Evolutionary conservation across 2,113 vertebrate species (phyloP).

Genomic region (Vombatus ursinus): DNA sequence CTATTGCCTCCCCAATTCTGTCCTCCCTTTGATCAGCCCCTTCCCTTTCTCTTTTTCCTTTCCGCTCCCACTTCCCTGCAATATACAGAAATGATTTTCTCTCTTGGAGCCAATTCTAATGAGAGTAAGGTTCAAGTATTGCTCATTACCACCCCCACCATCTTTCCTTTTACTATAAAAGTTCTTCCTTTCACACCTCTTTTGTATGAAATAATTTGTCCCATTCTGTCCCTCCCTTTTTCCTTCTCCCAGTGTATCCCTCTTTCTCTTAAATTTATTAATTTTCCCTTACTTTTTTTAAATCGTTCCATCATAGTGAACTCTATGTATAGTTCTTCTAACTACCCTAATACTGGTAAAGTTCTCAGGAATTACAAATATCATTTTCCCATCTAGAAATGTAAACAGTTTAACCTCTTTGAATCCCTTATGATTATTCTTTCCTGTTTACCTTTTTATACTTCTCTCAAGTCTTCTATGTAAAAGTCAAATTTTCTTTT

Average conservation of each 20-base stretch:
- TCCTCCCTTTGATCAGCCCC: too few species aligned
- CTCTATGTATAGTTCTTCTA: neutral
- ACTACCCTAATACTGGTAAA: neutral
- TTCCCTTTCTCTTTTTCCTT: too few species aligned
- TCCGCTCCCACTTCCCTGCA: too few species aligned
- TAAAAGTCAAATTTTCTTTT: neutral
- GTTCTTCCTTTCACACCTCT: neutral
- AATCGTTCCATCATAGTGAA: neutral
- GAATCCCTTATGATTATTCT: too few species aligned
- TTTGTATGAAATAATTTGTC: neutral
- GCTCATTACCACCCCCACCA: too few species aligned
- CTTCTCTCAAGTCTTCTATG: neutral
- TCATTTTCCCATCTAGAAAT: neutral
- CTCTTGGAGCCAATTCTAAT: neutral
- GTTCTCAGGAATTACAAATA: neutral
- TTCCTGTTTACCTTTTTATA: neutral
- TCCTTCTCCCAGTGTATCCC: neutral
- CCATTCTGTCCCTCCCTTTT: neutral
- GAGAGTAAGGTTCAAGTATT: neutral
- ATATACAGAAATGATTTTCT: neutral
- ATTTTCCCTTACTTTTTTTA: neutral
- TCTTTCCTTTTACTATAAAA: neutral
- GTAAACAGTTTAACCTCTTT: neutral
- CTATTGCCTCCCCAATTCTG: too few species aligned
- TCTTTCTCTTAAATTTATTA: neutral